These are phyloP conservation scores for Epiblema foenella DNA, from an alignment of 2,888 invertebrate genomes.

Conservation along the genomic window DNA sequence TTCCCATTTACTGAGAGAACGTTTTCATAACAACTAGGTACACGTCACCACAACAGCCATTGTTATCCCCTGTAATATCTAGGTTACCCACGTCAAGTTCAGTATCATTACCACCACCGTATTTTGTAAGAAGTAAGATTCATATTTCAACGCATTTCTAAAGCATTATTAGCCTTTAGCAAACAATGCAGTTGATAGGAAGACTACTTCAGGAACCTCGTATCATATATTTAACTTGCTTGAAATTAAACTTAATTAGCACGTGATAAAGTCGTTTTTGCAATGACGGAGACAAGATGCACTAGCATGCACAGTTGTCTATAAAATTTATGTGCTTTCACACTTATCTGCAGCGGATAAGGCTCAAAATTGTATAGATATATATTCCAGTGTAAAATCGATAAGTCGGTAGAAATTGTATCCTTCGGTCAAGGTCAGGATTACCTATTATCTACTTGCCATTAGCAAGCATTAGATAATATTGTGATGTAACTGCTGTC, in stretches of 20 bases:
- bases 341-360: neutral
- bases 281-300: neutral
- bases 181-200: too few species aligned
- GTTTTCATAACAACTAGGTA: neutral
- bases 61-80: neutral
- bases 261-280: neutral
- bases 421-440: slow-evolving; percentile 11
- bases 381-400: neutral
- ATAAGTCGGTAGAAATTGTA: slow-evolving; percentile 11
- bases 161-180: too few species aligned
- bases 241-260: neutral
- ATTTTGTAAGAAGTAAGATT: neutral
- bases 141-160: neutral
- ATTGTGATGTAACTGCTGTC: neutral
- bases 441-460: slow-evolving; percentile 4
- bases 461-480: slow-evolving; percentile 17
- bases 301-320: neutral
- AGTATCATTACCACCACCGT: neutral
- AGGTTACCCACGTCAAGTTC: neutral
- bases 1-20: neutral
- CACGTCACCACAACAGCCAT: neutral
- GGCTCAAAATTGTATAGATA: neutral
- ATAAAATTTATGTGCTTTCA: neutral
- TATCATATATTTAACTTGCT: neutral
- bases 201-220: too few species aligned